Conservation (phyloP, 2,888 invertebrate genomes). For the Eupithecia exiguata region DNA sequence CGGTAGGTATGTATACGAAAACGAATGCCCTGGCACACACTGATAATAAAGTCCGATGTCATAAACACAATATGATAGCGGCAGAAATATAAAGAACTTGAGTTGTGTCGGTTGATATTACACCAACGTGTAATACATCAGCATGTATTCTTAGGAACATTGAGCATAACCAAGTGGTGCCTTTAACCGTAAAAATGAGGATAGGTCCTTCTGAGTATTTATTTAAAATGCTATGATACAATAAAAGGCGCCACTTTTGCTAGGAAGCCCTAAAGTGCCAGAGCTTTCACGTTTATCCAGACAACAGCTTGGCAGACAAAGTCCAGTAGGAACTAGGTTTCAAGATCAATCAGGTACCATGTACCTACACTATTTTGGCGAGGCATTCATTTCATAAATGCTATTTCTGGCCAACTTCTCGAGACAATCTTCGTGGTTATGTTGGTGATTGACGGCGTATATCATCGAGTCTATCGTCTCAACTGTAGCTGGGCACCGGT, state of each 20-base stretch:
- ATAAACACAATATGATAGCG: background rate
- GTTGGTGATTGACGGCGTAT: constrained; percentile 78
- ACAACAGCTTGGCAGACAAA: constrained; percentile 41
- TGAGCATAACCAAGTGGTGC: background rate
- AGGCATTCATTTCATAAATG: constrained; percentile 79
- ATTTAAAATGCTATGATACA: background rate
- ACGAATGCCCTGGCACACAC: constrained; percentile 6
- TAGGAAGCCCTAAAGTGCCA: background rate
- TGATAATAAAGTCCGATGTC: background rate
- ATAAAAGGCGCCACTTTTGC: background rate
- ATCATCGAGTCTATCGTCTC: constrained; percentile 80
- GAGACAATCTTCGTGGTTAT: constrained; percentile 79
- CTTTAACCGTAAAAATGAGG: no score
- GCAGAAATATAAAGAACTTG: background rate
- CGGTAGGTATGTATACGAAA: constrained; percentile 43
- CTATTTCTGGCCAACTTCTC: constrained; percentile 77
- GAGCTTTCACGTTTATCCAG: constrained; percentile 49
- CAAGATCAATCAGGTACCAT: constrained; percentile 39
- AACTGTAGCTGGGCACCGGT: constrained; percentile 80
- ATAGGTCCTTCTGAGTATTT: no score
- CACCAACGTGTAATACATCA: background rate
- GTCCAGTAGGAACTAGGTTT: constrained; percentile 44
- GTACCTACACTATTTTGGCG: constrained; percentile 62
- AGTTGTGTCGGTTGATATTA: background rate
- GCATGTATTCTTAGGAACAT: background rate